Base-by-base conservation (phyloP, 2,113 vertebrate species). In the Ciconia maguari region DNA sequence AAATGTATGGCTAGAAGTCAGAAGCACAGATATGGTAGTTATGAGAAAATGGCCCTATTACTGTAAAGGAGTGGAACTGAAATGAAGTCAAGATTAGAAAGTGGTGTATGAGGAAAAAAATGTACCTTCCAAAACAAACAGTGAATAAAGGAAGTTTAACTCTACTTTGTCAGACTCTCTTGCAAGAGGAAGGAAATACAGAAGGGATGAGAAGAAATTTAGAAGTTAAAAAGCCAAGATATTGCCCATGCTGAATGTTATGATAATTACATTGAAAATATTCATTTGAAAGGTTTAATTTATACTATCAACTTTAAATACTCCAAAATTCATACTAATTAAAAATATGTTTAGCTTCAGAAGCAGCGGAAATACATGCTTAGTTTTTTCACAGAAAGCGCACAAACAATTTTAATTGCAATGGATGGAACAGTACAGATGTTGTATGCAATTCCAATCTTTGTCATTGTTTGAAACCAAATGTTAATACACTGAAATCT, bases 71-170 rank as follows among this genome's bases (percentile, higher is more conserved):
- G 36, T 41, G 36, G 61, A 95, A 94, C 24, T 44, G 75, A 95
- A 97, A 89, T 70, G 22, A 79, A 71, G 46, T 74, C 18, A 84
- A 78, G 62, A 55, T 64, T 24, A 75, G 20, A 54, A 89, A 91
- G 18, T 11, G 16, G 21, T 55, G 32, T 16, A 71, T 9, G 16
- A 62, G 18, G 20, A 57, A 60, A 91, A 91, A 87, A 68, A 54
- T 3, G 0, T 24, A 70, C 54, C 17, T 64, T 79, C n/a, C 51
- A 78, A 93, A 94, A 51, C 3, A 34, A 91, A 68, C 12, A 60
- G 9, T 46, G 15, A 90, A 77, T 34, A 60, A n/a, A 60, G 34
- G 51, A 95, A 82, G 51, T 32, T 78, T 55, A 87, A 92, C 10
- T 69, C 30, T 52, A 21, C 30, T 65, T 64, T 77, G 44, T 71